Conservation (phyloP, 2,113 vertebrate species). For the Corynorhinus townsendii region DNA sequence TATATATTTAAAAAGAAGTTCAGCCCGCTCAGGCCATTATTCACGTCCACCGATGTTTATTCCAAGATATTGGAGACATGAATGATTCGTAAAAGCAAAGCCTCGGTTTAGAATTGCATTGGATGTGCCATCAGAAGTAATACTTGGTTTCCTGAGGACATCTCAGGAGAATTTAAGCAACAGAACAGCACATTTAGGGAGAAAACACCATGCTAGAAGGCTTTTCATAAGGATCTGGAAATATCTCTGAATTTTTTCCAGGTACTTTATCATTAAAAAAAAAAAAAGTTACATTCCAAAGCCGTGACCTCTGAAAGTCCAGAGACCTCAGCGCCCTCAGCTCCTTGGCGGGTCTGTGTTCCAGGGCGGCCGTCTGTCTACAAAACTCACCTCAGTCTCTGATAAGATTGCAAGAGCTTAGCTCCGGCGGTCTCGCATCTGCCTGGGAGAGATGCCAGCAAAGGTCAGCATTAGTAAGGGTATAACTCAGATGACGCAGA, state of each 20-base stretch:
- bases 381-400: constrained; percentile 83
- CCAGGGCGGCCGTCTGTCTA: neutral
- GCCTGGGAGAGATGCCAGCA: constrained; percentile 75
- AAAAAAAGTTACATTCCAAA: constrained; percentile 32
- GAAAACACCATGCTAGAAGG: neutral
- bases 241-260: neutral
- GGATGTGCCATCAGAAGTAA: neutral
- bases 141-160: neutral
- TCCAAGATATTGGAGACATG: neutral
- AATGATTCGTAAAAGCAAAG: neutral
- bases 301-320: neutral
- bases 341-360: neutral
- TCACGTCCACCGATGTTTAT: neutral
- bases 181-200: neutral
- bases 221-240: neutral
- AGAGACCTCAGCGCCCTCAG: neutral
- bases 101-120: neutral
- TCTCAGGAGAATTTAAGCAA: neutral
- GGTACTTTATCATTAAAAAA: neutral
- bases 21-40: neutral
- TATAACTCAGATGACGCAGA: neutral
- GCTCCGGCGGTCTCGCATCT: constrained; percentile 86
- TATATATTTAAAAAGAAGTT: neutral
- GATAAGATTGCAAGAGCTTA: constrained; percentile 86
- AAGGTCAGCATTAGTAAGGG: constrained; percentile 25